These are phyloP conservation scores for Dysmachus trigonus DNA, from an alignment of 2,888 invertebrate species.

Conservation along the genomic window DNA sequence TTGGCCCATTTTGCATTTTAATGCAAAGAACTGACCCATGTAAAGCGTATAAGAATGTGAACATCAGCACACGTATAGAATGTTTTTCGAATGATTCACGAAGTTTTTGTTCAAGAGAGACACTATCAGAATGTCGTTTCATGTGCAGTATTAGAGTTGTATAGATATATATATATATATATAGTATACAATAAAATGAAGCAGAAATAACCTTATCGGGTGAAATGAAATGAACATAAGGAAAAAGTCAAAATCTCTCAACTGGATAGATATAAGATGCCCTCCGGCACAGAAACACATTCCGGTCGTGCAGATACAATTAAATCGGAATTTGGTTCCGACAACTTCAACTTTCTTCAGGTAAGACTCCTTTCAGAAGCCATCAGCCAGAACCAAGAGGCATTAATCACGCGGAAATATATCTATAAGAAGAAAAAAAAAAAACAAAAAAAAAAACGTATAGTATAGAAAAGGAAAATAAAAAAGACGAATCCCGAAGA, in stretches of 20 bases:
- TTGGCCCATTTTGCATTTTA: neutral
- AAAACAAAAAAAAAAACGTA: neutral
- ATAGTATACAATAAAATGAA: neutral
- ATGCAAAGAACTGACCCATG: neutral
- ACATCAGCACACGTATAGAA: neutral
- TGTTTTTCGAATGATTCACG: neutral
- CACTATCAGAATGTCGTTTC: neutral
- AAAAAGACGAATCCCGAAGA: neutral
- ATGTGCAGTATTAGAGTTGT: neutral
- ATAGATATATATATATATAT: too few species aligned
- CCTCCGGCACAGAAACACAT: neutral
- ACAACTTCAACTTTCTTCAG: constrained; percentile 30
- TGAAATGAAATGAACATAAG: neutral
- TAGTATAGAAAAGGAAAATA: neutral
- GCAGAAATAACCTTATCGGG: neutral
- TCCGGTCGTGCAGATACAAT: constrained; percentile 26
- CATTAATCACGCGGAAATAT: constrained; percentile 29
- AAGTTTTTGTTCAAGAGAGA: neutral
- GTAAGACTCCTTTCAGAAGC: constrained; percentile 16
- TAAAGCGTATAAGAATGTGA: neutral
- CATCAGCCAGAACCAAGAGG: constrained; percentile 14
- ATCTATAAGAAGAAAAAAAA: neutral
- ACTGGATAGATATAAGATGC: neutral
- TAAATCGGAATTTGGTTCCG: constrained; percentile 10
- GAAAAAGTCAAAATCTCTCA: neutral